Conservation (phyloP, 2,797 vertebrate genomes). For the Siniperca obscura region DNA sequence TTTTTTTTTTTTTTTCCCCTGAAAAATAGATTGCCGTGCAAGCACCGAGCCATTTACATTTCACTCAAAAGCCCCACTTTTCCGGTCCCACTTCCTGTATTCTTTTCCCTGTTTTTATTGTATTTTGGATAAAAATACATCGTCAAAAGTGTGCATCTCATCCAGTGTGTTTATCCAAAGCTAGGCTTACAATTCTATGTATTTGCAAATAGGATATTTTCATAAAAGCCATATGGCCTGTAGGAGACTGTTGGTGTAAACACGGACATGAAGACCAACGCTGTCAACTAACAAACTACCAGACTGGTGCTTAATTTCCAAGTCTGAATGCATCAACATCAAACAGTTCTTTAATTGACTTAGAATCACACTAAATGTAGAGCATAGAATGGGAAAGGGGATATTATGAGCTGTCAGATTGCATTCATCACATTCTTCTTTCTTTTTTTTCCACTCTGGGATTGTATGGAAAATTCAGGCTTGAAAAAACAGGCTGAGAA, state of each 20-base stretch:
- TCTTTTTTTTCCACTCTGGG: slow-evolving; percentile 58
- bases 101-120: slow-evolving; percentile 19
- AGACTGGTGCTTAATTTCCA: slow-evolving; percentile 69
- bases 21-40: slow-evolving; percentile 70
- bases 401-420: slow-evolving; percentile 83
- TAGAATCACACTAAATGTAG: slow-evolving; percentile 78
- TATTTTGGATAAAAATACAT: slow-evolving; percentile 48
- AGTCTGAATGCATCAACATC: slow-evolving; percentile 82
- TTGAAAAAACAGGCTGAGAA: slow-evolving; percentile 13
- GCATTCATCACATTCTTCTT: slow-evolving; percentile 74
- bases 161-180: slow-evolving; percentile 21
- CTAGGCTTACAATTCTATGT: not conserved
- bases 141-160: slow-evolving; percentile 8
- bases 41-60: slow-evolving; percentile 68
- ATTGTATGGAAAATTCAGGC: slow-evolving; percentile 59
- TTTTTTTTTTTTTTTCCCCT: slow-evolving; percentile 48
- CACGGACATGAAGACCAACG: slow-evolving; percentile 13
- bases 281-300: slow-evolving; percentile 40
- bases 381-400: slow-evolving; percentile 75
- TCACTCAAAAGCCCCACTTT: slow-evolving; percentile 53
- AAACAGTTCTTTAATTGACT: slow-evolving; percentile 84
- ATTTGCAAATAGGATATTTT: not conserved
- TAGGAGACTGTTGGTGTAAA: slow-evolving; percentile 16
- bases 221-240: not conserved
- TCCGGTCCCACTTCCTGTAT: slow-evolving; percentile 14